Base-by-base conservation (phyloP, 2,888 invertebrate genomes). In the Pardosa pseudoannulata region DNA sequence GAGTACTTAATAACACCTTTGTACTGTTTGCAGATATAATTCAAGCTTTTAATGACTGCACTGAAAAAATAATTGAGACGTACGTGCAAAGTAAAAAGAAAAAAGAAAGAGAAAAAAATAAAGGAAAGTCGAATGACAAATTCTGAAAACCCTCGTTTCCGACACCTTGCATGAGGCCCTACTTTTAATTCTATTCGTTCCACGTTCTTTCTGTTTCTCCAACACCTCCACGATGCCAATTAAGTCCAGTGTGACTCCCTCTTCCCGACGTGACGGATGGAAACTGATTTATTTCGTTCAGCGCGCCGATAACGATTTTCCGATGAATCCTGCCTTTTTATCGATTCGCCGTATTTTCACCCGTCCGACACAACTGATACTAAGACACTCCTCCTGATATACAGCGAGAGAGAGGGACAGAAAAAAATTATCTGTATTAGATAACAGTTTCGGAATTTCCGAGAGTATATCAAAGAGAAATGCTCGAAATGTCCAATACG, bases 251-350 rank as follows among this genome's bases (percentile, higher is more conserved):
- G 56, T 56, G 56, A 16, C 13, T 23, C 5, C 5, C 23, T 56
- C 56, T 16, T 1, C 23, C 3, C 65, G 19, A 36, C 67, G 31
- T 67, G 67, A 67, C 31, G 62, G 56, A 50, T 62, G 50, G 71
- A 29, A 56, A 29, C 41, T 85, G 83, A 85, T 85, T 85, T 85
- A 85, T 85, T 85, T 85, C 73, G 28, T 36, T 65, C 64, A 71
- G 5, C 5, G 56, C 82, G 46, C 67, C 71, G 70, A 46, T 76
- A 83, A 85, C 83, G 83, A 85, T 85, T 85, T 85, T 85, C 83
- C 83, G 78, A 85, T 85, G 83, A 36, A 73, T 78, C n/a, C 71
- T 72, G 62, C 64, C 41, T 27, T 70, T 36, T 36, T 36, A 85
- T 85, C 83, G 78, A 83, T 83, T 78, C 50, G 50, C 29, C 72